Evolutionary conservation across 2,888 invertebrate genomes (phyloP), one percentile per base, ranked within the genome.

Genomic region (Dynastes grantii): DNA sequence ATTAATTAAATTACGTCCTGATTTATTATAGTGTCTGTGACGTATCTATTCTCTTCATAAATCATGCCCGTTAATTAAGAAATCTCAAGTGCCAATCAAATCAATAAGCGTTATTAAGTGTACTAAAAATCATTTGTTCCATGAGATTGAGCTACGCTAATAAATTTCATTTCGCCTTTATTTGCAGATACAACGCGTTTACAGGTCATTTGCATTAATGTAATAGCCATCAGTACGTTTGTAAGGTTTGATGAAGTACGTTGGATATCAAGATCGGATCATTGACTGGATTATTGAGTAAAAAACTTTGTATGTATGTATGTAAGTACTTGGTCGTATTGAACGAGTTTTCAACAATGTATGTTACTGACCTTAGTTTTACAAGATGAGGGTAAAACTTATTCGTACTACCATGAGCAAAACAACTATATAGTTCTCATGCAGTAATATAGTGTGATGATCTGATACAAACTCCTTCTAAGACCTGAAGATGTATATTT

Each of bases 1-100:
- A 75, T 75, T 75, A 75, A 75, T 75, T 75, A 75, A 75, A 75
- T 75, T 75, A 75, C 22, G 13, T 75, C 61, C 61, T 75, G 73
- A 75, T 75, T 75, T 75, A 75, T 75, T 75, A 75, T 32, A 27
- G 32, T 75, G 45, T 45, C 61, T 13, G 61, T 61, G 45, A 40
- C n/a, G 73, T 73, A 61, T 61, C 61, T 13, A 45, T 61, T 61
- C 55, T 61, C 22, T 22, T 75, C 73, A 75, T 75, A 61, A 75
- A 75, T 75, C 73, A 75, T 75, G 58, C n/a, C 16, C 29, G 61
- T 73, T 73, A 75, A 75, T 61, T 75, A 75, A 75, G 73, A 75
- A 75, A 75, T 75, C 73, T 75, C 27, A 75, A 61, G 61, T 61
- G 73, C 27, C 73, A 75, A 75, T 75, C 61, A 75, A 61, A 75